phyloP scores from a whole-genome alignment of 2,113 vertebrate genomes.

The Brachyhypopomus occidentalis region DNA sequence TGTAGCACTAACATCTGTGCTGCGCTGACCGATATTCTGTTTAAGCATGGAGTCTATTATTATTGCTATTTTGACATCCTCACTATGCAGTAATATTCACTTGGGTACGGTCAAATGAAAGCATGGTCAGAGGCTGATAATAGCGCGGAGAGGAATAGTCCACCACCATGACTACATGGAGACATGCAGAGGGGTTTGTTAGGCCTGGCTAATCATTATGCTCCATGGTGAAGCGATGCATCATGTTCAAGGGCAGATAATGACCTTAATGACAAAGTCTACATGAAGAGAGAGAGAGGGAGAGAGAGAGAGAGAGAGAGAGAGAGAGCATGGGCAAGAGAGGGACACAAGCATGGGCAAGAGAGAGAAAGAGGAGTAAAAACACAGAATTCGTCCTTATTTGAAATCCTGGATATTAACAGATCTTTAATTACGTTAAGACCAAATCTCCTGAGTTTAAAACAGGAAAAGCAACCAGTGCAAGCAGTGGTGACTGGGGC shows the following conservation, averaged over 20 bases:
- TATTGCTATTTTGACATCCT: constrained; percentile 34
- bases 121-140: constrained; percentile 15
- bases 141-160: constrained; percentile 10
- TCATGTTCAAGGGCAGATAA: constrained; percentile 54
- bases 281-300: neutral
- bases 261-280: constrained; percentile 54
- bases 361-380: neutral
- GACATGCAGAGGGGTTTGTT: constrained; percentile 37
- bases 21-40: constrained; percentile 25
- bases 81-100: constrained; percentile 16
- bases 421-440: constrained; percentile 29
- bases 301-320: constrained; percentile 1
- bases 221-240: constrained; percentile 43
- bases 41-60: constrained; percentile 11
- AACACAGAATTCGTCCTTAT: constrained; percentile 31
- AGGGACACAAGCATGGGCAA: neutral
- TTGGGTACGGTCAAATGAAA: constrained; percentile 10
- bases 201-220: constrained; percentile 43
- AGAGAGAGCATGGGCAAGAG: too few species aligned
- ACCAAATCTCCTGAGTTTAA: constrained; percentile 15
- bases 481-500: neutral
- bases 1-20: constrained; percentile 37
- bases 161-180: constrained; percentile 6
- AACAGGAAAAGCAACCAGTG: constrained; percentile 3
- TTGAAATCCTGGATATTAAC: constrained; percentile 33